Conservation (phyloP, 2,888 invertebrate species). For the Marasmarcha lunaedactyla region DNA sequence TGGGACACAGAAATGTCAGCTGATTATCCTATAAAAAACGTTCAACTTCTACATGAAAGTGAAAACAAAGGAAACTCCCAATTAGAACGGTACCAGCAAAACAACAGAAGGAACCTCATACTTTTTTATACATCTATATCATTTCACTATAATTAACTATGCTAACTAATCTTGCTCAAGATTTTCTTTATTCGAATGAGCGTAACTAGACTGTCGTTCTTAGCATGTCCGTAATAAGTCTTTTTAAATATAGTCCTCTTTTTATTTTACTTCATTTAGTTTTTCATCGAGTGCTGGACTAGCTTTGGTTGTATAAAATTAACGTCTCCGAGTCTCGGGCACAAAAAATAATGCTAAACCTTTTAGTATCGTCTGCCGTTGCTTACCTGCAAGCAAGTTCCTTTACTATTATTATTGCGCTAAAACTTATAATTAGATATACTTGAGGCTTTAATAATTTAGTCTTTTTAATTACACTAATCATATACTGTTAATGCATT, state of each 20-base stretch:
- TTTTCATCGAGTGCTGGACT: conserved; percentile 1
- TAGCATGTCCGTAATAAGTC: conserved; percentile 4
- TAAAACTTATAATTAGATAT: conserved; percentile 21
- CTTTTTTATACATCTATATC: no score
- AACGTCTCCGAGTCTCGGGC: conserved; percentile 25
- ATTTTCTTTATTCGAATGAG: no score
- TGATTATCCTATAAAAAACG: no score
- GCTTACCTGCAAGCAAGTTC: conserved; percentile 27
- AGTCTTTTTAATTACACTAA: no score
- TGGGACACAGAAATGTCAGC: no score
- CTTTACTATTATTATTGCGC: conserved; percentile 25
- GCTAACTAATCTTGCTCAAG: no score
- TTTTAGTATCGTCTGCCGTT: conserved; percentile 27
- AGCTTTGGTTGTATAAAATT: conserved; percentile 27
- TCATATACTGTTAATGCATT: no score
- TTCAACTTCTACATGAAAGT: no score
- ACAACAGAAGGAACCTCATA: no score
- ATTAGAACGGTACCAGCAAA: no score
- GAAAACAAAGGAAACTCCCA: no score
- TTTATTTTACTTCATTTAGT: conserved; percentile 4
- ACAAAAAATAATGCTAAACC: conserved; percentile 32
- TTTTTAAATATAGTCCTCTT: conserved; percentile 5
- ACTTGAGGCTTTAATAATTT: background rate
- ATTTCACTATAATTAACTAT: no score
- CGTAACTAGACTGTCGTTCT: conserved; percentile 1